Percentiles rank a stretch among this genome's conserved stretches.
Evolutionary conservation across 2,113 vertebrate species (phyloP).

Genomic region (Alouatta palliata): DNA sequence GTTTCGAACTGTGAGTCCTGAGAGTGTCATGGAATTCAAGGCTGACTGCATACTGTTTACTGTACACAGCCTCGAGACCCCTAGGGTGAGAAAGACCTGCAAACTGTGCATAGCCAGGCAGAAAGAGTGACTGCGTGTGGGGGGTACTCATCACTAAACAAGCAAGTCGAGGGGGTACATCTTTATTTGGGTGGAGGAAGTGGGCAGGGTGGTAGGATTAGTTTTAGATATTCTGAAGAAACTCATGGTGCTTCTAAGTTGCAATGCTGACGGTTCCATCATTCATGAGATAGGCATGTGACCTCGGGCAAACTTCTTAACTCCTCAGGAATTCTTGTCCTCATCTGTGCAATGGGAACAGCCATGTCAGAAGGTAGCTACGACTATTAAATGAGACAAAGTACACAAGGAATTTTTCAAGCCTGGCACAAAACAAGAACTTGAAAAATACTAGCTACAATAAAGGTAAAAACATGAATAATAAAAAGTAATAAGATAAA

Average conservation of each 20-base stretch:
- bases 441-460: not conserved
- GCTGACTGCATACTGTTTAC: fast-evolving
- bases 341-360: not conserved
- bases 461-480: not conserved
- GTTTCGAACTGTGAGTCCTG: fast-evolving
- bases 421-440: not conserved
- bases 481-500: not conserved
- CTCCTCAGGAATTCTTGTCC: not conserved
- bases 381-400: not conserved
- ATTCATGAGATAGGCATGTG: not conserved
- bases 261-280: not conserved
- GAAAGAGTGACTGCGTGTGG: fast-evolving
- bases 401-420: not conserved
- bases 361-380: not conserved
- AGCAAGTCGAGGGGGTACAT: too few relatives aligned
- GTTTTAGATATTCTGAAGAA: not conserved
- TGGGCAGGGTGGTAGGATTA: fast-evolving
- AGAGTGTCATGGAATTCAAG: fast-evolving
- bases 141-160: fast-evolving
- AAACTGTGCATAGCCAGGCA: not conserved
- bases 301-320: not conserved
- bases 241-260: too few relatives aligned
- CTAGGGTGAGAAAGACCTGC: not conserved
- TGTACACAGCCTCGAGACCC: not conserved
- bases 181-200: not conserved